Conservation (phyloP, 2,797 vertebrate genomes). For the Huso huso region DNA sequence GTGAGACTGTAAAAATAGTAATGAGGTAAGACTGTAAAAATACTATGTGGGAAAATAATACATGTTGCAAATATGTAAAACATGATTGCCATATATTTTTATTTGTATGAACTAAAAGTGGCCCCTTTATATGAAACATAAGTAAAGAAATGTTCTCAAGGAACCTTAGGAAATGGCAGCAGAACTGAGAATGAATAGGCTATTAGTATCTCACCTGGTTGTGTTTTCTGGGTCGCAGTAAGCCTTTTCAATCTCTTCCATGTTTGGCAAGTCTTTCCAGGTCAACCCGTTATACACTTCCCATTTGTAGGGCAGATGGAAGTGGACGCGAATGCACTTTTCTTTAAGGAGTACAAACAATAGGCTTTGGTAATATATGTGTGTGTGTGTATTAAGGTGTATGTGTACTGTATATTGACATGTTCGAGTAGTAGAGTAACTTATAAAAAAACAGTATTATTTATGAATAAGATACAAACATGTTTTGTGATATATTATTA, state of each 20-base stretch:
- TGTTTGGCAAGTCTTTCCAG: constrained; percentile 65
- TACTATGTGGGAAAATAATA: no score
- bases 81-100: no score
- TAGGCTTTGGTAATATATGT: no score
- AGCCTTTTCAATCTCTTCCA: constrained; percentile 71
- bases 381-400: not conserved
- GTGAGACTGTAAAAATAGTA: no score
- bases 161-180: no score
- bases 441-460: not conserved
- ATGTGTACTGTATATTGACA: not conserved
- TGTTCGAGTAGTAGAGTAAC: not conserved
- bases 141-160: no score
- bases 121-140: no score
- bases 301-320: constrained; percentile 82
- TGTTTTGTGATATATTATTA: not conserved
- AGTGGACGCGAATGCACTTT: constrained; percentile 68
- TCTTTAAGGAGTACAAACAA: constrained; percentile 47
- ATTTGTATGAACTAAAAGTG: no score
- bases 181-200: no score
- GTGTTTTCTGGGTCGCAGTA: constrained; percentile 64
- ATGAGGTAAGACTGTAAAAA: no score
- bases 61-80: no score
- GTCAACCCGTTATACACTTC: constrained; percentile 46
- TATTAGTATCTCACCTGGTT: constrained; percentile 16
- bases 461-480: not conserved